Evolutionary conservation across 2,797 vertebrate genomes (phyloP).

Genomic region (Mus minutoides): DNA sequence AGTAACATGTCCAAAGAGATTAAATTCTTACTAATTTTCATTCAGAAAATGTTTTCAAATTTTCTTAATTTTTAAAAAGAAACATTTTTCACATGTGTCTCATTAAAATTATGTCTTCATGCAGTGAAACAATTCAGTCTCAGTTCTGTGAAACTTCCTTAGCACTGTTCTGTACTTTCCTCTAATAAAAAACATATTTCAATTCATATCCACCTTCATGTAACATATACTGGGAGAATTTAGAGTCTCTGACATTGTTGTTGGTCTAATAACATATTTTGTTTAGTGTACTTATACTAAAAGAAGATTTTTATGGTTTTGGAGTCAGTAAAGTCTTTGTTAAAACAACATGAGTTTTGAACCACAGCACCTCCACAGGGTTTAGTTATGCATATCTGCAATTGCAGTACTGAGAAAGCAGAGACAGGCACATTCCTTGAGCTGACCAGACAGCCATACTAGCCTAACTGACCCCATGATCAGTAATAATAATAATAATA

Average conservation of each 20-base stretch:
- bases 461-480: not conserved
- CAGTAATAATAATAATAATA: not conserved
- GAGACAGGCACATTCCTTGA: not conserved
- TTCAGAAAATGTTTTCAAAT: slow-evolving; percentile 43
- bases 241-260: not conserved
- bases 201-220: not conserved
- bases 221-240: not conserved
- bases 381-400: not conserved
- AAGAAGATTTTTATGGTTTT: not conserved
- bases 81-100: slow-evolving; percentile 28
- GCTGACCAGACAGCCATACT: not conserved
- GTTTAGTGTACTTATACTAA: not conserved
- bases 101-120: not conserved
- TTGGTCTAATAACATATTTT: not conserved
- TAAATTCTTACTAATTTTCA: slow-evolving; percentile 6
- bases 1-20: slow-evolving; percentile 18
- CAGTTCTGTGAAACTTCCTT: not conserved
- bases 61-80: not conserved
- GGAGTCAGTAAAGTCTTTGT: not conserved
- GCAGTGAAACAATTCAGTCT: not conserved
- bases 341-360: not conserved
- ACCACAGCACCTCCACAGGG: not conserved
- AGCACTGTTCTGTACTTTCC: not conserved
- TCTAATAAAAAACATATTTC: not conserved
- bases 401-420: not conserved